Evolutionary conservation across 2,797 vertebrate species (phyloP).

Genomic region (Onychomys torridus): DNA sequence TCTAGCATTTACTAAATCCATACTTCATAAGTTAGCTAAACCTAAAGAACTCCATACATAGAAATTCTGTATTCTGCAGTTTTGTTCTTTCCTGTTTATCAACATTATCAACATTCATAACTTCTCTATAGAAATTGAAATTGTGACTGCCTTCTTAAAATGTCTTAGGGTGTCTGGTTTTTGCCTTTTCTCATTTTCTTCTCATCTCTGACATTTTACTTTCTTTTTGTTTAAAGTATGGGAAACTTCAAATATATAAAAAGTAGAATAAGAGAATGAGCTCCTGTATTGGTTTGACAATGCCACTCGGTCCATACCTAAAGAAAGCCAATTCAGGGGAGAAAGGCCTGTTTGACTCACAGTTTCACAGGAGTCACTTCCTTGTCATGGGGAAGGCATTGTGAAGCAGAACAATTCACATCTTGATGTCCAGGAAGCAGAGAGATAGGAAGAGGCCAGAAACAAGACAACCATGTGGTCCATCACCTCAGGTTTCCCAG

Average conservation of each 20-base stretch:
- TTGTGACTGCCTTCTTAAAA: background rate
- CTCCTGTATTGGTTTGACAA: background rate
- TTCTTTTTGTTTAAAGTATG: background rate
- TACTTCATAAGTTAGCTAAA: constrained; percentile 17
- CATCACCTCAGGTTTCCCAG: background rate
- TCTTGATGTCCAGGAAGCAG: background rate
- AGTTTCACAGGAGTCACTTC: background rate
- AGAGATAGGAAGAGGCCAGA: background rate
- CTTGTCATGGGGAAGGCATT: background rate
- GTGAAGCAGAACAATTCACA: background rate
- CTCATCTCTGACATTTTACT: background rate
- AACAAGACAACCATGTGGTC: background rate
- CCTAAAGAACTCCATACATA: background rate
- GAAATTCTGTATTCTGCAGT: constrained; percentile 27
- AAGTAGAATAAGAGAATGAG: constrained; percentile 39
- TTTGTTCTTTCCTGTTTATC: constrained; percentile 34
- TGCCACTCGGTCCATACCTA: background rate
- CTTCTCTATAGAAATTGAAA: constrained; percentile 27
- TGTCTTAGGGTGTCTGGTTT: background rate
- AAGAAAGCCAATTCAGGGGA: background rate
- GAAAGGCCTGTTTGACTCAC: background rate
- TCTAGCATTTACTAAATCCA: background rate
- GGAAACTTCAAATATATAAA: constrained; percentile 18
- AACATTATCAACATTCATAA: background rate
- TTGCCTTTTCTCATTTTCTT: background rate